phyloP scores from a whole-genome alignment of 1,140 invertebrate species.

The Euwallacea fornicatus region DNA sequence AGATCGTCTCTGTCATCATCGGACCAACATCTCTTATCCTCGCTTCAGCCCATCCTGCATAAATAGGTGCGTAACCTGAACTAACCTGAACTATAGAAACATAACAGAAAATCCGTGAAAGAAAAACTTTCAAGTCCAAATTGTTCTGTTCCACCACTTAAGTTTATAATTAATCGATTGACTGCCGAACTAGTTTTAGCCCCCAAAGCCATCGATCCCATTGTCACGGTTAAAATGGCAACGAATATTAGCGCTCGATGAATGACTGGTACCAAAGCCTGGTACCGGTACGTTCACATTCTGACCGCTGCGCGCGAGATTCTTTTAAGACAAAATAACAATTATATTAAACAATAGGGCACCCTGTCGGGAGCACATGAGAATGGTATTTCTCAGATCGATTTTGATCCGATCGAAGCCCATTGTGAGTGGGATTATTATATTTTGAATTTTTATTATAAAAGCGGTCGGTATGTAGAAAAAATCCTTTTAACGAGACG shows the following conservation, averaged over 20 bases:
- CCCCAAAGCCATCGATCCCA: too few relatives aligned
- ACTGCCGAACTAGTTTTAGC: too few relatives aligned
- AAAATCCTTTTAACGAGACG: constrained; percentile 31
- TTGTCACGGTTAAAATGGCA: too few relatives aligned
- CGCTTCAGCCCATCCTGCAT: too few relatives aligned
- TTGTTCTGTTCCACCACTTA: too few relatives aligned
- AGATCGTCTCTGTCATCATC: too few relatives aligned
- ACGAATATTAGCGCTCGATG: not conserved
- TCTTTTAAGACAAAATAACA: constrained; percentile 39
- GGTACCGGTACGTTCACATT: constrained; percentile 13
- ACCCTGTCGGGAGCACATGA: constrained; percentile 39
- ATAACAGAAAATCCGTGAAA: too few relatives aligned
- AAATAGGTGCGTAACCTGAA: too few relatives aligned
- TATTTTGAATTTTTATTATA: constrained; percentile 37
- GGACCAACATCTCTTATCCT: too few relatives aligned
- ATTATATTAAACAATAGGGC: constrained; percentile 41
- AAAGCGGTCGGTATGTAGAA: constrained; percentile 23
- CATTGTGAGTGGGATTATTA: constrained; percentile 37
- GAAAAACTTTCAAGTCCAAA: too few relatives aligned
- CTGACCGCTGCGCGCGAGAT: constrained; percentile 16
- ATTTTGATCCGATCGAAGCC: constrained; percentile 34
- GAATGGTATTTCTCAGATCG: constrained; percentile 35
- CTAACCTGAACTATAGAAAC: too few relatives aligned
- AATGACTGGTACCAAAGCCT: not conserved
- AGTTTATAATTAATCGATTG: too few relatives aligned